Conservation (phyloP, 2,113 vertebrate genomes). For the Thalassarche chlororhynchos region DNA sequence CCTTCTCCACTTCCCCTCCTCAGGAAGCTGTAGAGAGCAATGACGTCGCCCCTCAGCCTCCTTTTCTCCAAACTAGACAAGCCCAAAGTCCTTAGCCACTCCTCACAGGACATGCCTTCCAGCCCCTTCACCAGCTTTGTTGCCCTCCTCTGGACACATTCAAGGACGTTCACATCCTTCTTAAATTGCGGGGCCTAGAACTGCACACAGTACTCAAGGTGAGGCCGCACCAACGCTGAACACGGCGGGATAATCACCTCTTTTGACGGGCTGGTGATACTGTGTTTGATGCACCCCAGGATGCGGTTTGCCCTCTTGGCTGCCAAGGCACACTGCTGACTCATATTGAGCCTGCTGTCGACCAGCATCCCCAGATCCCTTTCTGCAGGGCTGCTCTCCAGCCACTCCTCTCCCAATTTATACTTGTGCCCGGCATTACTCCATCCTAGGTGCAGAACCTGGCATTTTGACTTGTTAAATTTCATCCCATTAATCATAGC, state of each 20-base stretch:
- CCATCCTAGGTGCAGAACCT: background rate
- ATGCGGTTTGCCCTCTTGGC: background rate
- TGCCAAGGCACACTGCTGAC: background rate
- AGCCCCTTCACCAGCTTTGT: no score
- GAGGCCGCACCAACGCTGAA: background rate
- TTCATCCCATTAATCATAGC: background rate
- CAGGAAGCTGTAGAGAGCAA: background rate
- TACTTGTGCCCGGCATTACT: background rate
- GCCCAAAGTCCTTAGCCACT: background rate
- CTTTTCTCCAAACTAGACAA: background rate
- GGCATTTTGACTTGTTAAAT: background rate
- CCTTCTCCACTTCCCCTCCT: background rate
- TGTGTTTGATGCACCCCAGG: background rate
- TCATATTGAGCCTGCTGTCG: background rate
- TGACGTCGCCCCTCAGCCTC: background rate
- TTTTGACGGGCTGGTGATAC: background rate
- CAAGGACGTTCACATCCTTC: no score
- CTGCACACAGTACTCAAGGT: background rate
- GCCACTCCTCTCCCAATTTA: background rate
- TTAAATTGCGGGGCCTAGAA: no score
- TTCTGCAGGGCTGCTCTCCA: background rate
- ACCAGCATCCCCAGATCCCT: background rate
- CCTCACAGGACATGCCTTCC: no score
- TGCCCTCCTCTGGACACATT: no score
- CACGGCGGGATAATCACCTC: background rate